These are phyloP conservation scores for Nyctereutes procyonoides DNA, from an alignment of 2,113 vertebrate genomes.

Conservation along the genomic window DNA sequence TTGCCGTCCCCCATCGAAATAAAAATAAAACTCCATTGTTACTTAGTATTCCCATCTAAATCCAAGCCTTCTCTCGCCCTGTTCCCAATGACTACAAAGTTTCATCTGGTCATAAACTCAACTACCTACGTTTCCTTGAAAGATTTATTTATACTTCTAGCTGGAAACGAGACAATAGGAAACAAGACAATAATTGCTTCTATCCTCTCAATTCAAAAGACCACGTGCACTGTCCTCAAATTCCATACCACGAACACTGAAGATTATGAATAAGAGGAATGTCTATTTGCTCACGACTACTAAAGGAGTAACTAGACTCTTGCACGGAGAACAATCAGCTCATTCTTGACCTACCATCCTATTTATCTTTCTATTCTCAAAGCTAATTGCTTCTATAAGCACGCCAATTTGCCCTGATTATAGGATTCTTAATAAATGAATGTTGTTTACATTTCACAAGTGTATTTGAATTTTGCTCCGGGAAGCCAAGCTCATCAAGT, in stretches of 20 bases:
- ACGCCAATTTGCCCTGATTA: conserved; percentile 83
- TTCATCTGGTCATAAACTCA: conserved; percentile 51
- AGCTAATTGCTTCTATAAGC: conserved; percentile 80
- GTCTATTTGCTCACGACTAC: conserved; percentile 65
- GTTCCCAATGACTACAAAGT: not conserved
- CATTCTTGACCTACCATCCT: conserved; percentile 74
- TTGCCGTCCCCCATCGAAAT: conserved; percentile 23
- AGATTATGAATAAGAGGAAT: conserved; percentile 61
- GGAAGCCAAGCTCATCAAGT: conserved; percentile 80
- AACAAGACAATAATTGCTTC: conserved; percentile 54
- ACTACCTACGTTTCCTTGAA: conserved; percentile 40
- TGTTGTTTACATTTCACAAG: conserved; percentile 80
- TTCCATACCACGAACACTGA: conserved; percentile 62
- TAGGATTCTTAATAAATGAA: conserved; percentile 81
- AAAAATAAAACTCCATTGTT: not conserved
- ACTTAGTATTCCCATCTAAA: conserved; percentile 13
- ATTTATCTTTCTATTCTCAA: conserved; percentile 79
- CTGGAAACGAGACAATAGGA: conserved; percentile 66
- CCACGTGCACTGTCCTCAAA: conserved; percentile 13
- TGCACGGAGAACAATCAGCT: conserved; percentile 68
- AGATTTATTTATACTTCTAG: conserved; percentile 52
- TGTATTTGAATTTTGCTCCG: conserved; percentile 81
- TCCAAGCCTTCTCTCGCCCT: not conserved
- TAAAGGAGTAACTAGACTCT: conserved; percentile 60
- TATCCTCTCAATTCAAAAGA: conserved; percentile 55